phyloP scores from a whole-genome alignment of 2,888 invertebrate genomes.

The Chrysomela aeneicollis region DNA sequence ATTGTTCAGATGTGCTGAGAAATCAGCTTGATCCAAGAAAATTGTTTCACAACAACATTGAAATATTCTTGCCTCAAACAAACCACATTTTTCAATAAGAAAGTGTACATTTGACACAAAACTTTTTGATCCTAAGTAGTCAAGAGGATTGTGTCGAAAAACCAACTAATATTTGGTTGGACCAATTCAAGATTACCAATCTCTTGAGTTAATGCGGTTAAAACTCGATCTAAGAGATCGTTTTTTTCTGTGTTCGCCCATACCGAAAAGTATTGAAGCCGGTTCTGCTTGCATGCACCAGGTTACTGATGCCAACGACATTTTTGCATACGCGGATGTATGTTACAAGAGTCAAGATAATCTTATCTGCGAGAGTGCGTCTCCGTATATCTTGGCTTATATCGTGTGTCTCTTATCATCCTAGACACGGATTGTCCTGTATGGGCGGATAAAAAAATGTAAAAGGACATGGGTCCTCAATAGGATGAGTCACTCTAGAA shows the following conservation, averaged over 20 bases:
- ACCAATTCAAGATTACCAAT: no score
- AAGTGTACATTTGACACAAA: no score
- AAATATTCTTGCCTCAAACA: no score
- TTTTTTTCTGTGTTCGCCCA: not conserved
- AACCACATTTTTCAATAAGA: no score
- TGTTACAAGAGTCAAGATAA: slow-evolving; percentile 21
- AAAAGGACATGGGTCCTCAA: not conserved
- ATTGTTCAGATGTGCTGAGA: no score
- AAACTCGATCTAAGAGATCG: not conserved
- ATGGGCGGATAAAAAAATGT: not conserved
- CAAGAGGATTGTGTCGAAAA: no score
- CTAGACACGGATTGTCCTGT: not conserved
- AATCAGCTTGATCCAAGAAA: no score
- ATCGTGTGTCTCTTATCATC: not conserved
- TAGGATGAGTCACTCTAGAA: not conserved
- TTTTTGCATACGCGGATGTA: slow-evolving; percentile 26
- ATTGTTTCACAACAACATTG: no score
- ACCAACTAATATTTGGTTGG: no score
- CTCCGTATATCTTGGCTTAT: not conserved
- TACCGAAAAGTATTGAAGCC: not conserved
- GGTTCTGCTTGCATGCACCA: slow-evolving; percentile 25
- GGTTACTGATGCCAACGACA: slow-evolving; percentile 33
- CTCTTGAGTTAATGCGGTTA: no score
- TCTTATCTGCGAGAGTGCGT: not conserved
- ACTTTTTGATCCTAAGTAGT: no score